Conservation (phyloP, 1,140 invertebrate species). For the Bombus breviceps region DNA sequence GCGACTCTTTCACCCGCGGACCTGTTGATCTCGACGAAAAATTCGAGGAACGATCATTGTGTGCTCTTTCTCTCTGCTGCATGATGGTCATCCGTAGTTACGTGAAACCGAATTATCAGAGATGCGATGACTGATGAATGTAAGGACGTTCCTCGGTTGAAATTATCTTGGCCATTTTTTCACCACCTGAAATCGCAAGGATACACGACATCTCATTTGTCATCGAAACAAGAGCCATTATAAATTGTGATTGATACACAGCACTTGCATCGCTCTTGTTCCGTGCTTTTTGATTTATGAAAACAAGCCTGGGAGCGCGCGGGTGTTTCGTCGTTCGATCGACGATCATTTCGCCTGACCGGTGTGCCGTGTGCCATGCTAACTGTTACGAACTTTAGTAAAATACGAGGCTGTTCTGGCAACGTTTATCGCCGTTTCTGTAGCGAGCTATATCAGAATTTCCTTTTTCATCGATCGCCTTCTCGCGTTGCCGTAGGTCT, state of each 20-base stretch:
- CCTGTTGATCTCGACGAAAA: constrained; percentile 67
- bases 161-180: constrained; percentile 42
- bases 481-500: background rate
- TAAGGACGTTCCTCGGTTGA: constrained; percentile 12
- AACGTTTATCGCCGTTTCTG: background rate
- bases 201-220: constrained; percentile 36
- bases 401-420: constrained; percentile 3
- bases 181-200: constrained; percentile 9
- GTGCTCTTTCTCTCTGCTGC: background rate
- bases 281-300: constrained; percentile 42
- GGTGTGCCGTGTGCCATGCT: no score
- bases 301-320: constrained; percentile 12
- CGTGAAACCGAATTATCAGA: constrained; percentile 52
- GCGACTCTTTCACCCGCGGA: constrained; percentile 57
- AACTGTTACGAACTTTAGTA: background rate
- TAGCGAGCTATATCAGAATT: background rate
- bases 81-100: background rate
- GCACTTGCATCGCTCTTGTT: background rate
- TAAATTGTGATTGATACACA: constrained; percentile 44
- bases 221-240: constrained; percentile 25
- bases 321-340: background rate
- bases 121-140: constrained; percentile 58
- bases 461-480: constrained; percentile 9
- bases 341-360: background rate
- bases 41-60: constrained; percentile 54